Evolutionary conservation across 2,888 invertebrate genomes (phyloP).

Genomic region (Mythimna vitellina): DNA sequence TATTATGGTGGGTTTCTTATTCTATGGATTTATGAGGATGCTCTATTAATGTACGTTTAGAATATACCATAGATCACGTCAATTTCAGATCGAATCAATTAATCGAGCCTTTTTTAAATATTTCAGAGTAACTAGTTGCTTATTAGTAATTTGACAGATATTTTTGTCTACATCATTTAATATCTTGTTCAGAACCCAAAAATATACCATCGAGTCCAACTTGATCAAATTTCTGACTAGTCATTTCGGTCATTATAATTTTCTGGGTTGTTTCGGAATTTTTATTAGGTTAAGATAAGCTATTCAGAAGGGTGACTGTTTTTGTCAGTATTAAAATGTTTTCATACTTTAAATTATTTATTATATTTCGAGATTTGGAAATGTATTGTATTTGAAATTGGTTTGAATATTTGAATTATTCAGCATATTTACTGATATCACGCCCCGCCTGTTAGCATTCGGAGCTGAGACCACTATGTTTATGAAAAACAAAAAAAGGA

Average conservation of each 20-base stretch:
- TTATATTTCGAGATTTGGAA: conserved; percentile 16
- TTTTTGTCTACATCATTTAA: background rate
- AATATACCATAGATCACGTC: background rate
- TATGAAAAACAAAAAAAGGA: background rate
- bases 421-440: conserved; percentile 23
- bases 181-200: conserved; percentile 59
- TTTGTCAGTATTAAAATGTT: conserved; percentile 45
- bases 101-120: background rate
- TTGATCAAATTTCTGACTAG: conserved; percentile 75
- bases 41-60: background rate
- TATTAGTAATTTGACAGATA: background rate
- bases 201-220: conserved; percentile 21
- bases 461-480: background rate
- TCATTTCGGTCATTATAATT: conserved; percentile 85
- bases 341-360: conserved; percentile 38
- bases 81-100: background rate
- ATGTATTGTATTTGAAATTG: conserved; percentile 32
- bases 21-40: background rate
- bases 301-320: conserved; percentile 65
- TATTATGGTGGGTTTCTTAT: background rate
- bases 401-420: conserved; percentile 40
- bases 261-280: conserved; percentile 83
- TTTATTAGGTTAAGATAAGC: conserved; percentile 81
- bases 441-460: conserved; percentile 5
- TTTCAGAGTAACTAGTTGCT: background rate